Base-by-base conservation (phyloP, 1,140 invertebrate species). In the Steinernema feltiae region DNA sequence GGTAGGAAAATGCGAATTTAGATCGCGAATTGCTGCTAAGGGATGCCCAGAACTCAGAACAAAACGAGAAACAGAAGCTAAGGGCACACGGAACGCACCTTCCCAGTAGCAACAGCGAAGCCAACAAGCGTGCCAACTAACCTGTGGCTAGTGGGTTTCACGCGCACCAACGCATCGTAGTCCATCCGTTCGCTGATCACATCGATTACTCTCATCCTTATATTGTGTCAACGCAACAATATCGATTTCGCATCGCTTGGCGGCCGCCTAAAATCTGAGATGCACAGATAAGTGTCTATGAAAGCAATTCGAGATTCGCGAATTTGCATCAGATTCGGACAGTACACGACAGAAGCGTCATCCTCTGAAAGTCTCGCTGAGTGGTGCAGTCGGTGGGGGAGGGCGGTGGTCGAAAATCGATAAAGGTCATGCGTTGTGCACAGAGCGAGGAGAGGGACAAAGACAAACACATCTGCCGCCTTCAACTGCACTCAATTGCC, bases 381-480 rank as follows among this genome's bases (percentile, higher is more conserved):
- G 53, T 63, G 53, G 53, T 63, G 15, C 53, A 27, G 41, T n/a
- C 41, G 41, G n/a, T 46, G 41, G 41, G 41, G 7, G 12, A 63
- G 24, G 12, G 15, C 53, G 15, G 15, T 27, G 53, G 15, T 27
- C 53, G 24, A 63, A 63, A 63, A 63, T 63, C 53, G 53, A 12
- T 63, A 63, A 63, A 63, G 53, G 53, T 63, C 53, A 63, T 63
- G 53, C 53, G 53, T 63, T 63, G 53, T 63, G 53, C 12, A 63
- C 53, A 63, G 53, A 12, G 53, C 12, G 24, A 21, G 53, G 53
- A 63, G 53, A 63, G 53, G 53, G 53, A 63, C 53, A 27, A 63
- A 63, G 53, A 63, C 53, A 63, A 63, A 63, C 53, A 63, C 53
- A 63, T 63, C 53, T 63, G 53, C 41, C n/a, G 41, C 41, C n/a